Evolutionary conservation across 2,113 vertebrate species (phyloP), one percentile per base, ranked within the genome.

Genomic region (Cacatua alba): DNA sequence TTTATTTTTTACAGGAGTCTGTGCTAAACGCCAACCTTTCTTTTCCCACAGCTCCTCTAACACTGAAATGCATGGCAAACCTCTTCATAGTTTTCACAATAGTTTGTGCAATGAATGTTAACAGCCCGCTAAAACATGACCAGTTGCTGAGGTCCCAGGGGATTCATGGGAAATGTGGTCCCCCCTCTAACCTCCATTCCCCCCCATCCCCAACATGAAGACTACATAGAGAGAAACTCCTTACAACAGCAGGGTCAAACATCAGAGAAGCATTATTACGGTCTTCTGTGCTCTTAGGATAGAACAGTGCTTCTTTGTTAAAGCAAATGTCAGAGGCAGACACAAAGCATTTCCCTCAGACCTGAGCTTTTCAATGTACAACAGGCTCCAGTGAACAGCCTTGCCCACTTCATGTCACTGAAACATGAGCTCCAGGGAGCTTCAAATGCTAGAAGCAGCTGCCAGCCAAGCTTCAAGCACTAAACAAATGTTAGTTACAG

Each of bases 291-390:
- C n/a, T 89, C 28, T 15, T 49, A 48, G 0, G 10, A 14, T 21
- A 60, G 62, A 94, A 95, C 49, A 86, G 29, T 1, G 7, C 70
- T 93, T 79, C 86, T 96, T 94, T 95, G 91, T 90, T 49, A 77
- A 79, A 43, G 79, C 55, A 92, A 97, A 95, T 85, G 74, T 72
- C 76, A 88, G 69, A 37, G 41, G 63, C 69, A 95, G 52, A 60
- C 65, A 48, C 41, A 7, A 69, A 86, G n/a, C 41, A 9, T 24
- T 57, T 71, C 64, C 44, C 77, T 70, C 62, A 60, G 65, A 77
- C 57, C 74, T 29, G 76, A 63, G 91, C 82, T 65, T 62, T 63
- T 44, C 72, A 64, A 14, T 19, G 67, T 13, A 21, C 39, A 41
- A 18, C 37, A n/a, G 84, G 10, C 87, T 64, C 46, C 68, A 78